Base-by-base conservation (phyloP, 2,888 invertebrate species). In the Galeruca laticollis region DNA sequence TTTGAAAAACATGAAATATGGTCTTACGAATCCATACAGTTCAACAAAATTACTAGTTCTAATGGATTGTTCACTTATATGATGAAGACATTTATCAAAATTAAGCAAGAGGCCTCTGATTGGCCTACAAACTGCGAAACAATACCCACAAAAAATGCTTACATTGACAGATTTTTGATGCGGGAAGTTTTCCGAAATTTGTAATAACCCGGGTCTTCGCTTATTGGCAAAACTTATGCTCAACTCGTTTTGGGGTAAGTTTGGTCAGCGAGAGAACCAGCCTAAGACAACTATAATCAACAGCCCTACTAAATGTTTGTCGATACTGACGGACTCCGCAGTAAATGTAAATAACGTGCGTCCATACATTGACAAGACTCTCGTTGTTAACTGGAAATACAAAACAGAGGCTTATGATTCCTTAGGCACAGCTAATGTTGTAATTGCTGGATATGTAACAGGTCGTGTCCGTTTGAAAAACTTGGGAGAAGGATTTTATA, bases 61-160 rank as follows among this genome's bases (percentile, higher is more conserved):
- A n/a, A n/a, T n/a, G 81, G 82, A 4, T 63, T 84, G 13, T 84
- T 84, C 72, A 66, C 78, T 2, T 75, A 73, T 0, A 83, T 81
- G 71, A 78, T 83, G 1, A 78, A 83, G 62, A 78, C 71, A 6
- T 82, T 81, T 69, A 57, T 81, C 2, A 80, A 82, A 74, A 71
- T 79, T 1, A 80, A 82, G 71, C 77, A 78, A n/a, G n/a, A n/a
- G n/a, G n/a, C n/a, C n/a, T n/a, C n/a, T n/a, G n/a, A n/a, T n/a
- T n/a, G n/a, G n/a, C n/a, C n/a, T n/a, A n/a, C n/a, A 10, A 67
- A 73, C 54, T 80, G 76, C 71, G 40, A 26, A 1, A 75, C 74
- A 4, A n/a, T n/a, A n/a, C 60, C 60, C 26, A 67, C 74, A 21
- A 75, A 73, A 63, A 60, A 75, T 21, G 21, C 65, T 61, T 80